A percentile compares a stretch with the other conserved stretches of the same genome.
These are phyloP conservation scores for Sesamia inferens DNA, from an alignment of 2,888 invertebrate species.

Conservation along the genomic window DNA sequence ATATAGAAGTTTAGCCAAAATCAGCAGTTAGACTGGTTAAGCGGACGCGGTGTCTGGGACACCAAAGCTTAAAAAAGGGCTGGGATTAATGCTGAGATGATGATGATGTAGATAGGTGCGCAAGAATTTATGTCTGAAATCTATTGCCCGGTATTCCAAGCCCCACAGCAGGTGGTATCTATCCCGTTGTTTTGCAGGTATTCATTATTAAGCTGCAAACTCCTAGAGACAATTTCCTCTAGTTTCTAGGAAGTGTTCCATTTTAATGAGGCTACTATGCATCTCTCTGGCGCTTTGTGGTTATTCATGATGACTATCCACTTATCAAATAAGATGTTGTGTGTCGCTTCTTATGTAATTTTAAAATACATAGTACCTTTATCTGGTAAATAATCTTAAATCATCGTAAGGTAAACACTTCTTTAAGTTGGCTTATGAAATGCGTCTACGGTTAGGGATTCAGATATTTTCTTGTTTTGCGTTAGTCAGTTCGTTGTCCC, in stretches of 20 bases:
- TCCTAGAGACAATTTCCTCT: conserved; percentile 13
- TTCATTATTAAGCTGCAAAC: conserved; percentile 41
- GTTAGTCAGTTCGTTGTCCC: not conserved
- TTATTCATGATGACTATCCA: not conserved
- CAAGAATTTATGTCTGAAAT: conserved; percentile 28
- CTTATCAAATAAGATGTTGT: not conserved
- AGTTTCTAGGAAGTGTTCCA: conserved; percentile 15
- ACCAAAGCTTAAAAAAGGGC: no score
- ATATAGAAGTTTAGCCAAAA: no score
- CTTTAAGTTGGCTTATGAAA: not conserved
- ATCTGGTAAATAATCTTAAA: not conserved
- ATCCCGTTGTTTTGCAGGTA: conserved; percentile 28
- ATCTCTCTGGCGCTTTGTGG: not conserved
- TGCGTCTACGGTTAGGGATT: not conserved
- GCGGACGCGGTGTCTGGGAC: no score
- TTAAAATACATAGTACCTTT: not conserved
- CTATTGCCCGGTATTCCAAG: conserved; percentile 14
- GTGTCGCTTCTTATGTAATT: not conserved
- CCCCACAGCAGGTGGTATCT: conserved; percentile 25
- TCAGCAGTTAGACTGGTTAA: no score
- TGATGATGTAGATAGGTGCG: not conserved
- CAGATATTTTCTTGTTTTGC: not conserved
- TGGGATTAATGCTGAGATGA: no score
- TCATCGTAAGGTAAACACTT: not conserved
- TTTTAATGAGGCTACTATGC: conserved; percentile 3